phyloP scores from a whole-genome alignment of 2,113 vertebrate species.

The Cavia porcellus region DNA sequence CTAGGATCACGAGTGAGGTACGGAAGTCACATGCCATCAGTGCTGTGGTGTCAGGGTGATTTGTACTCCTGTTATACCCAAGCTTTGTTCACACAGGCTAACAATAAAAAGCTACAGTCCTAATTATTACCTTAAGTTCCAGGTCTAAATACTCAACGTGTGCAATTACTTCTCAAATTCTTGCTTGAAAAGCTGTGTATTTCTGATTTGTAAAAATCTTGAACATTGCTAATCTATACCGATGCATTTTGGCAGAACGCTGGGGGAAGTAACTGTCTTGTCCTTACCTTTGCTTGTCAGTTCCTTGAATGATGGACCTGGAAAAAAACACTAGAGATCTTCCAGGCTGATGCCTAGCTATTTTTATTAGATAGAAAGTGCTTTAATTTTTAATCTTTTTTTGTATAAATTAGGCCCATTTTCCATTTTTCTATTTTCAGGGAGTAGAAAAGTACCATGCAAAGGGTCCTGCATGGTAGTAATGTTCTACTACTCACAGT shows the following conservation, averaged over 20 bases:
- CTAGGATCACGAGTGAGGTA: neutral
- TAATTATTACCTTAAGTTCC: neutral
- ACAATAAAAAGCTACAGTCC: neutral
- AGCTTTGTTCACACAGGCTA: neutral
- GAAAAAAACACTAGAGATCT: neutral
- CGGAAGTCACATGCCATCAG: neutral
- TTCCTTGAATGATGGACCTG: neutral
- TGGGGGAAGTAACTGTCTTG: neutral
- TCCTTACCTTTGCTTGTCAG: neutral
- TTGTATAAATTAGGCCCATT: neutral
- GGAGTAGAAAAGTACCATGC: neutral
- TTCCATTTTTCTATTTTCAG: slow-evolving; percentile 34
- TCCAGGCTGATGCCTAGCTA: neutral
- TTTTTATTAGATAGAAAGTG: slow-evolving; percentile 24
- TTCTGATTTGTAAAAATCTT: neutral
- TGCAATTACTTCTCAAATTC: neutral
- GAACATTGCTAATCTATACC: neutral
- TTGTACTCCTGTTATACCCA: neutral
- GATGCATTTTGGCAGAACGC: neutral
- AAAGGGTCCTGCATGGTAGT: no score
- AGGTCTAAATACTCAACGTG: neutral
- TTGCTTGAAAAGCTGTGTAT: neutral
- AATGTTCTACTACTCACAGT: neutral
- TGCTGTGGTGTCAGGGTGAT: neutral
- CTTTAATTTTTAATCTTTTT: slow-evolving; percentile 43